Base-by-base conservation (phyloP, 2,797 vertebrate genomes). In the Neostethus bicornis region DNA sequence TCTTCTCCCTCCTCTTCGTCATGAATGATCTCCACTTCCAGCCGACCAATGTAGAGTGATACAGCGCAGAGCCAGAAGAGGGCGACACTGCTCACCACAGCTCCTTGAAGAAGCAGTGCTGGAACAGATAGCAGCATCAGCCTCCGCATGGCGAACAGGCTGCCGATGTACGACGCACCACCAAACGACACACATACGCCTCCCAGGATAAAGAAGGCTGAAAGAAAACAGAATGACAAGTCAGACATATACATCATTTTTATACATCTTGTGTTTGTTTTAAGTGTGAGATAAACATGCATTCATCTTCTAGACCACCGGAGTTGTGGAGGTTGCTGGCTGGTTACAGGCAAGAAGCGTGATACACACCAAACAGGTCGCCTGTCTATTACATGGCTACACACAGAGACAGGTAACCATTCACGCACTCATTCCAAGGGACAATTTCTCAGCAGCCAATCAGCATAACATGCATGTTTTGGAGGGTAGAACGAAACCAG, bases 31-130 rank as follows among this genome's bases (percentile, higher is more conserved):
- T 96, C 94, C 77, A 96, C 92, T 65, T 96, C 94, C 31, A 96
- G 83, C 11, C 92, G 92, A 38, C 95, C 93, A 24, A 95, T 91
- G 87, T 96, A 96, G 25, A 96, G 93, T 1, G 94, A 94, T 19
- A 96, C 90, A 0, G 94, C 93, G 0, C 94, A 94, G 23, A 96
- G 92, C 95, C 95, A 96, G 81, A 95, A 91, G 78, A 95, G 91
- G 61, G 90, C 90, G 23, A 82, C 84, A 0, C 81, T 90, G 57
- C 87, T 63, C 78, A 95, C 95, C 0, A 83, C 87, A 0, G 82
- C 68, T 0, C 88, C 70, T 1, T 94, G 92, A 3, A 93, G 70
- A 0, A 95, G 85, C 0, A 92, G 79, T 0, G 92, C 88, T 0
- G 93, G 92, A 62, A 92, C 67, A 0, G 94, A 92, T 19, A 96